phyloP scores from a whole-genome alignment of 2,888 invertebrate species.

The Orchesella flavescens region DNA sequence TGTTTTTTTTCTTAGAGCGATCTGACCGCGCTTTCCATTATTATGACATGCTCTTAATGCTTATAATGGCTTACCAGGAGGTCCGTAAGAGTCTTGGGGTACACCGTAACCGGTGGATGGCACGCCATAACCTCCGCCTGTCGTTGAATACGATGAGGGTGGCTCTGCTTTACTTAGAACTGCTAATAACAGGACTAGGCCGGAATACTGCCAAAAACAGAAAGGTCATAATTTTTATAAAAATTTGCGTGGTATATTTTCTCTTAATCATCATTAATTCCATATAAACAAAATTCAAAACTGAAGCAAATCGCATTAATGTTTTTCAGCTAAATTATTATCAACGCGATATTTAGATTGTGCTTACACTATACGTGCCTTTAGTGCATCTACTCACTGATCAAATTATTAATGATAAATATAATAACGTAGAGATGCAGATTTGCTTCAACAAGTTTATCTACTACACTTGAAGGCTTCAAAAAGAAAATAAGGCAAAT shows the following conservation, averaged over 20 bases:
- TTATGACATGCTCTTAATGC: neutral
- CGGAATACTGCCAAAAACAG: slow-evolving; percentile 61
- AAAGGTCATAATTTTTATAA: neutral
- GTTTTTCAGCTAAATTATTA: too few relatives aligned
- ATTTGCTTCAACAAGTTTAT: too few relatives aligned
- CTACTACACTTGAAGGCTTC: too few relatives aligned
- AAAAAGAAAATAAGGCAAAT: too few relatives aligned
- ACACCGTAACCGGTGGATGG: slow-evolving; percentile 64
- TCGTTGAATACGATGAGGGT: slow-evolving; percentile 49
- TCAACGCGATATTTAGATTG: too few relatives aligned
- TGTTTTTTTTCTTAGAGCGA: neutral
- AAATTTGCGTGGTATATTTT: neutral
- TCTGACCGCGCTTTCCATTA: neutral
- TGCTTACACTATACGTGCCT: too few relatives aligned
- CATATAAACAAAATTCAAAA: neutral
- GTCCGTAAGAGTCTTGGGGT: slow-evolving; percentile 62
- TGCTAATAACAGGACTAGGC: slow-evolving; percentile 69
- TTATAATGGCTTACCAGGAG: slow-evolving; percentile 46
- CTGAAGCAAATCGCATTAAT: too few relatives aligned
- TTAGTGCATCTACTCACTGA: too few relatives aligned
- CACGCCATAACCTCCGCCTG: slow-evolving; percentile 59
- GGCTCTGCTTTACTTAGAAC: slow-evolving; percentile 67
- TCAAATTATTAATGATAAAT: too few relatives aligned
- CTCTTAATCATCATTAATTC: neutral
- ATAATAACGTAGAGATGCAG: too few relatives aligned